Base-by-base conservation (phyloP, 2,888 invertebrate genomes). In the Phrixothrix hirtus region DNA sequence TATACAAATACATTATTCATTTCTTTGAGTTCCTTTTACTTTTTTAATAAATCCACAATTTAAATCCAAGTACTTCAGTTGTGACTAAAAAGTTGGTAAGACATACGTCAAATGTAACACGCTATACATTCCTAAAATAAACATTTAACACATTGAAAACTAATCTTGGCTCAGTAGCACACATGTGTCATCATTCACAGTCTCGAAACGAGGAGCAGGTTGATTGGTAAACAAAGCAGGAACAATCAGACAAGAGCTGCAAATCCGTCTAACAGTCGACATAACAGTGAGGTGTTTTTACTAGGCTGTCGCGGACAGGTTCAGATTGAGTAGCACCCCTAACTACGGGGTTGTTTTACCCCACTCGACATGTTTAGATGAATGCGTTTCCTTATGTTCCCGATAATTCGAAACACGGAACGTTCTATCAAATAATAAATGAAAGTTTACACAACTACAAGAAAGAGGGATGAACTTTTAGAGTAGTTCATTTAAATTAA, bases 241-340 rank as follows among this genome's bases (percentile, higher is more conserved):
- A 69, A 71, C 70, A 71, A 72, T 72, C 71, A 69, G 66, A 67
- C 65, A 66, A 66, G 65, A 67, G 67, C 61, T 66, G 66, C 69
- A 66, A 71, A 71, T 71, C 71, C 70, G 68, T 70, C 71, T 67
- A 67, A 62, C 66, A 71, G 70, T 69, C 70, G 66, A 67, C 70
- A 72, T 70, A 71, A 71, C 70, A 70, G 71, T 66, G 68, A 69
- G 70, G 71, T 70, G 70, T 72, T 73, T 73, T 73, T 72, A 67
- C 68, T 58, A 64, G 68, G 62, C 70, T 73, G 73, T 62, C 61
- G 61, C 64, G 67, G 73, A 73, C 73, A 73, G 72, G 67, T 71
- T 68, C 66, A 69, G 71, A 73, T 73, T 71, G 71, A 72, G 71
- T 70, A 64, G 65, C 62, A 58, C 65, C 58, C 65, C 57, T 56